Evolutionary conservation across 2,113 vertebrate genomes (phyloP), one percentile per base, ranked within the genome.

Genomic region (Actinemys pallida): DNA sequence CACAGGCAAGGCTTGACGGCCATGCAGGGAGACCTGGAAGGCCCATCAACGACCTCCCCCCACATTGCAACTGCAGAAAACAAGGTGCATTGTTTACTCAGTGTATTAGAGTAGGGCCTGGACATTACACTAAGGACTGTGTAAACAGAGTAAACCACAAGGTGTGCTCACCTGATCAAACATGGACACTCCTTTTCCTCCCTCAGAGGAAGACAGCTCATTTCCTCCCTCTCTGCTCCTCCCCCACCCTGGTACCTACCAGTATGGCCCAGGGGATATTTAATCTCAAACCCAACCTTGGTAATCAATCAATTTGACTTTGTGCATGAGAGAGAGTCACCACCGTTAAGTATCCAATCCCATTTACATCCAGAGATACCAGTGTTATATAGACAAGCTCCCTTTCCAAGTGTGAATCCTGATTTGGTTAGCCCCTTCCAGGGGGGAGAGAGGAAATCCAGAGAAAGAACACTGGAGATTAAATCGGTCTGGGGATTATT

Each of bases 221-320:
- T 72, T 0, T 1, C 42, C 88, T 42, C 85, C 89, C 85, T 86
- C 52, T 75, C 3, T 45, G 29, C 39, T 7, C 89, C 85, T 81
- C 93, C 86, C 72, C 89, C 27, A 62, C 10, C 79, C 14, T 65
- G 78, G 6, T 88, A 91, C 93, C 93, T 93, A 86, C 81, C 96
- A 92, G 31, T 0, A 0, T 42, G 90, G 89, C 95, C 91, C 91
- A 42, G 69, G 96, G 94, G 95, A 90, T 93, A 97, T 91, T 97
- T 97, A 95, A 95, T 95, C 94, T 95, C 95, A 95, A 92, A 69
- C 62, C 62, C 62, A n/a, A 95, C 95, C 96, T 92, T 96, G 92
- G 93, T 94, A 97, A 97, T 96, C 95, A 94, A 95, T 97, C 96
- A 89, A 94, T 93, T 96, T 95, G 90, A 93, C 90, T 95, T 96